Evolutionary conservation across 1,140 invertebrate genomes (phyloP).

Genomic region (Drosophila mauritiana): DNA sequence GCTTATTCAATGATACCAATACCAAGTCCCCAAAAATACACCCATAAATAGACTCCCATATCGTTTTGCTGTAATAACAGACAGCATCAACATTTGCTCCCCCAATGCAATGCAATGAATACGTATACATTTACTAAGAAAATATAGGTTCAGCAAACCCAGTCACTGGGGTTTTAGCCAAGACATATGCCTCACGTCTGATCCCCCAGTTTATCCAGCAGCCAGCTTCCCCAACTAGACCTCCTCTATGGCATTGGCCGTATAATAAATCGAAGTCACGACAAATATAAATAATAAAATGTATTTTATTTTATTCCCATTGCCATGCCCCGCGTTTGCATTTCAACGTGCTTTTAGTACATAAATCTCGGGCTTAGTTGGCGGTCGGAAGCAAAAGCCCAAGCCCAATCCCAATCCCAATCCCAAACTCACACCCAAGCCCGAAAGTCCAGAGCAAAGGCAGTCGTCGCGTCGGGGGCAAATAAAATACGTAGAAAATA

Average conservation of each 20-base stretch:
- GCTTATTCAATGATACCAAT: slow-evolving; percentile 8
- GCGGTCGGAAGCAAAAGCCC: slow-evolving; percentile 46
- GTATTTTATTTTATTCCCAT: slow-evolving; percentile 77
- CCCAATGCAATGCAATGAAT: slow-evolving; percentile 27
- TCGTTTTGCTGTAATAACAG: slow-evolving; percentile 26
- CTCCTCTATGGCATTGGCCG: slow-evolving; percentile 38
- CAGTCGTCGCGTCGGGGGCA: neutral
- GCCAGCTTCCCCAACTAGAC: slow-evolving; percentile 25
- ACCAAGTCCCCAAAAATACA: neutral
- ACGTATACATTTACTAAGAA: slow-evolving; percentile 26
- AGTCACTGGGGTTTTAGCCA: neutral
- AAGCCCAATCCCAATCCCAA: neutral
- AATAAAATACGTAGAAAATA: slow-evolving; percentile 26
- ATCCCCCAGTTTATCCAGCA: slow-evolving; percentile 38
- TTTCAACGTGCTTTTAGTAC: slow-evolving; percentile 77
- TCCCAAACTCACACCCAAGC: slow-evolving; percentile 1
- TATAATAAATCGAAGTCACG: slow-evolving; percentile 80
- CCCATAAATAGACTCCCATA: neutral
- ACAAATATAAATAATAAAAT: slow-evolving; percentile 83
- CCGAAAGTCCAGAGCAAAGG: slow-evolving; percentile 1
- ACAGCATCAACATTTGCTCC: slow-evolving; percentile 32
- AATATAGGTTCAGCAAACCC: slow-evolving; percentile 23
- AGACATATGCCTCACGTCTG: slow-evolving; percentile 44
- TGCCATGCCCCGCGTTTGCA: slow-evolving; percentile 57
- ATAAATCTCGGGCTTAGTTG: slow-evolving; percentile 77